Percentiles rank a stretch among this genome's conserved stretches.
Evolutionary conservation across 2,797 vertebrate species (phyloP).

Genomic region (Urocyon cinereoargenteus): DNA sequence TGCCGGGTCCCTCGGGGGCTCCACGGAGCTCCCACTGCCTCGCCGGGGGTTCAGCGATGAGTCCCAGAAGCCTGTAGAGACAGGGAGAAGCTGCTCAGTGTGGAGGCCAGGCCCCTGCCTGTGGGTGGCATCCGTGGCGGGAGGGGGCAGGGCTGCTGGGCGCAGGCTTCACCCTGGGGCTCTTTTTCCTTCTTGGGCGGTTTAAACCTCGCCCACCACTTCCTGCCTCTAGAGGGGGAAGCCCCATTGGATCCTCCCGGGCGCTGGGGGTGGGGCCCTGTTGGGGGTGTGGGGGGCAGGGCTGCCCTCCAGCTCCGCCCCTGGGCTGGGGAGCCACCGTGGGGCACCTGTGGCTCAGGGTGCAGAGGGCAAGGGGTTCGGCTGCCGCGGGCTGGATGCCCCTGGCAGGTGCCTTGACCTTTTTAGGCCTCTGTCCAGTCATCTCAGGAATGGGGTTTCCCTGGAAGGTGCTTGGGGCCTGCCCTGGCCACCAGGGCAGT

Average conservation of each 20-base stretch:
- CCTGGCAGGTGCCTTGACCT: not conserved
- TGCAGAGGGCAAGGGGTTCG: not conserved
- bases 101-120: not conserved
- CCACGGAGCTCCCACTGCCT: constrained; percentile 61
- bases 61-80: constrained; percentile 94
- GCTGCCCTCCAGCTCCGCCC: not conserved
- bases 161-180: not conserved
- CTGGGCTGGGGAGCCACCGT: not conserved
- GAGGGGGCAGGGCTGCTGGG: not conserved
- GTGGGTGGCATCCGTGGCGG: fast-evolving
- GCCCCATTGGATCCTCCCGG: not conserved
- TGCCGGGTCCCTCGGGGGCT: constrained; percentile 70
- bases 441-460: not conserved
- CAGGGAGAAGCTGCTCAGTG: not conserved
- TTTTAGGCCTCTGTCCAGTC: not conserved
- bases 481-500: not conserved
- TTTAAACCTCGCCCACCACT: constrained; percentile 75
- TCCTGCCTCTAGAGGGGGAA: constrained; percentile 76
- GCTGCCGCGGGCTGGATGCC: not conserved
- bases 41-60: constrained; percentile 89
- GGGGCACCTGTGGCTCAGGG: not conserved
- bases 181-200: constrained; percentile 28
- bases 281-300: not conserved
- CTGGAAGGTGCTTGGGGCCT: not conserved
- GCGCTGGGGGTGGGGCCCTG: not conserved